phyloP scores from a whole-genome alignment of 2,113 vertebrate species.

The Catagonus wagneri region DNA sequence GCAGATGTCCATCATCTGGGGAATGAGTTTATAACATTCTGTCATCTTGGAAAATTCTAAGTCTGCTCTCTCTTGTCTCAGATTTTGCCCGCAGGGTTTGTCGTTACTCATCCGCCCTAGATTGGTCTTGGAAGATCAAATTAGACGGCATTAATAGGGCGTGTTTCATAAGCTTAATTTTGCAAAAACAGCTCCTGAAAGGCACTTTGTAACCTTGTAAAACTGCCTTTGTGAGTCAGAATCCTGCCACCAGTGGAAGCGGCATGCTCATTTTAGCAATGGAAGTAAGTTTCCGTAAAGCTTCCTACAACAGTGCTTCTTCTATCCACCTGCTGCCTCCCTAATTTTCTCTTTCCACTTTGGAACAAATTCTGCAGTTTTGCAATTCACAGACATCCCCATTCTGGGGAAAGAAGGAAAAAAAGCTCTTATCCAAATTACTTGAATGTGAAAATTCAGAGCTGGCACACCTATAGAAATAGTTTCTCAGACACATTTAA shows the following conservation, averaged over 20 bases:
- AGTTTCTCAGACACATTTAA: not conserved
- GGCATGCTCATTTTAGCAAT: not conserved
- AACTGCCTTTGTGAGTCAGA: not conserved
- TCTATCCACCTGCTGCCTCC: not conserved
- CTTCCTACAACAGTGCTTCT: not conserved
- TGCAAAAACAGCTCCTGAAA: not conserved
- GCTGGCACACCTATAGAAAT: not conserved
- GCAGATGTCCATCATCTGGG: not conserved
- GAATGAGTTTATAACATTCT: not conserved
- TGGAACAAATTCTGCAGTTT: not conserved
- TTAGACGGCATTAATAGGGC: not conserved
- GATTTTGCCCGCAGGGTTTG: not conserved
- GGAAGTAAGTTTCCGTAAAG: not conserved
- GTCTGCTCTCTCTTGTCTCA: not conserved
- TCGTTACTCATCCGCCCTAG: not conserved
- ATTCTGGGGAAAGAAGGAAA: not conserved
- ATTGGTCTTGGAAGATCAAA: not conserved
- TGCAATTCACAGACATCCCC: not conserved
- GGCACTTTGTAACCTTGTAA: not conserved
- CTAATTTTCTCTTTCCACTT: not conserved
- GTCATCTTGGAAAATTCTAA: not conserved
- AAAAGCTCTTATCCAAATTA: not conserved
- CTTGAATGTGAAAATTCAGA: not conserved
- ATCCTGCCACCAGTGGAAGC: not conserved
- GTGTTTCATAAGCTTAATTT: not conserved